Base-by-base conservation (phyloP, 2,797 vertebrate species). In the Diglossa cyanea region DNA sequence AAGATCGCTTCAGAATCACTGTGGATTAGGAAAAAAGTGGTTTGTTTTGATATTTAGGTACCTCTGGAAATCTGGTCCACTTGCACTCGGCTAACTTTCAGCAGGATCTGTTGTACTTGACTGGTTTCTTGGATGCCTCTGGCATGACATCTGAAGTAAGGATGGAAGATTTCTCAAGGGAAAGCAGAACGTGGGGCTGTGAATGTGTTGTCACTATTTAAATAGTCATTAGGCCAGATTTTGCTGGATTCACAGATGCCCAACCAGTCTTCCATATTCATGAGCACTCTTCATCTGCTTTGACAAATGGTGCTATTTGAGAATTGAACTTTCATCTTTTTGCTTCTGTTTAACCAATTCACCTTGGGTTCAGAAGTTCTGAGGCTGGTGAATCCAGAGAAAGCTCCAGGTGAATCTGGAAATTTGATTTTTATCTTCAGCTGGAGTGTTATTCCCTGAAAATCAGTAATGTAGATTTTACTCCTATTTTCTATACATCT, bases 201-300 rank as follows among this genome's bases (percentile, higher is more conserved):
- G 66, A 83, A 80, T 93, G 42, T 77, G 37, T 88, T 91, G 61
- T 75, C 42, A 15, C 73, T 91, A 83, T 83, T 96, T 92, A 96
- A 96, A 96, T 87, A 95, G 85, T 95, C 94, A 95, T 96, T 96
- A 93, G 94, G 72, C 81, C 86, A 93, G 72, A 90, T 93, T 95
- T 78, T 93, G 42, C 94, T 85, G 81, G 51, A 51, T 93, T 93
- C 87, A 72, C 91, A 94, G 92, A 89, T 91, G 91, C 86, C 90
- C 84, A 77, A 75, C n/a, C 75, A 94, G 57, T 83, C 84, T 95
- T 96, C 89, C 94, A 87, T 96, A 95, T 92, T 95, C 91, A 83
- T 95, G 81, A 94, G 80, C 47, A 7, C 24, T 80, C 65, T 83
- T 95, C 68, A 77, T 94, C 75, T 83, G 75, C 84, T 94, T 96